A percentile compares a stretch with the other conserved stretches of the same genome.
phyloP scores from a whole-genome alignment of 23 tunicate genomes.

The Phallusia fumigata region DNA sequence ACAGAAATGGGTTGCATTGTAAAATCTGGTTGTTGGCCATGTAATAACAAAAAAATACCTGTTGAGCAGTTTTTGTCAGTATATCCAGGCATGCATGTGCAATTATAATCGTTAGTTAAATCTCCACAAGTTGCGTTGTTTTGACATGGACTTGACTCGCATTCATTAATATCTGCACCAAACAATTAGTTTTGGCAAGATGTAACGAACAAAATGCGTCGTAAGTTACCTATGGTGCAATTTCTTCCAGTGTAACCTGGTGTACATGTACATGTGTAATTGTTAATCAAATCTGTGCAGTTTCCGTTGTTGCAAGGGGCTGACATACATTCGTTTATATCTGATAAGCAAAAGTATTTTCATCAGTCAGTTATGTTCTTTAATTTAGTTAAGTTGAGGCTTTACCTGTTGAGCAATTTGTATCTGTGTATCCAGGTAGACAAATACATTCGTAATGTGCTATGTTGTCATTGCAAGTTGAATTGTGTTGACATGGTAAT shows the following conservation, averaged over 20 bases:
- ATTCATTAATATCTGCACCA: background rate
- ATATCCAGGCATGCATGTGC: background rate
- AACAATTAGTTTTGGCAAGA: too few species aligned
- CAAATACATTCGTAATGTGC: background rate
- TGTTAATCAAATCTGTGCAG: constrained; percentile 1
- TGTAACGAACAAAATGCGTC: too few species aligned
- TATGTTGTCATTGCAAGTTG: background rate
- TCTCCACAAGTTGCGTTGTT: background rate
- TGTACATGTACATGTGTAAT: constrained; percentile 3
- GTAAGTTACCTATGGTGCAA: background rate
- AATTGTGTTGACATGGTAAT: background rate
- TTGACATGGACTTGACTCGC: background rate
- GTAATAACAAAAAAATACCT: background rate
- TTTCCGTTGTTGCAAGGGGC: background rate
- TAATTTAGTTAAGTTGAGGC: background rate
- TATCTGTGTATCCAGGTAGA: background rate
- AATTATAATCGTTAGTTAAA: background rate
- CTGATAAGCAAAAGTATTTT: background rate
- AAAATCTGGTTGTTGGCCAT: too few species aligned
- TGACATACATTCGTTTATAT: constrained; percentile 2
- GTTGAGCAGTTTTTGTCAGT: constrained; percentile 3
- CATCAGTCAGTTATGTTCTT: background rate
- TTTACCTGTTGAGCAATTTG: background rate
- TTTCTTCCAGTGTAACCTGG: constrained; percentile 18
- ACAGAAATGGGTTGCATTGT: too few species aligned